phyloP scores from a whole-genome alignment of 2,888 invertebrate species.

The Labia minor region DNA sequence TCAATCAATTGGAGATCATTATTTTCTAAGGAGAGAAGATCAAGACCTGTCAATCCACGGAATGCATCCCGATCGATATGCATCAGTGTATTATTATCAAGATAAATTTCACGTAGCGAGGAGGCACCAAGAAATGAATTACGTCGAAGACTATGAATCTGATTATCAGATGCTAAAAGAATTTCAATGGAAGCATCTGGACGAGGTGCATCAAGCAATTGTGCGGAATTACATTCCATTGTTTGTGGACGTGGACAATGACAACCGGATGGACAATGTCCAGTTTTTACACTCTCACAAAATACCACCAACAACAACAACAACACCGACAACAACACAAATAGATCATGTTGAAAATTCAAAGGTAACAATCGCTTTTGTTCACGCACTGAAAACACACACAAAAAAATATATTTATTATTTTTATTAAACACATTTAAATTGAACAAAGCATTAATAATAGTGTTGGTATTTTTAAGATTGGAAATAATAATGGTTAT shows the following conservation, averaged over 20 bases:
- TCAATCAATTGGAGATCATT: background rate
- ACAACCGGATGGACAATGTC: background rate
- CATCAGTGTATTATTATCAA: background rate
- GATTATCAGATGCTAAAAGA: background rate
- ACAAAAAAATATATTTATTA: too few species aligned
- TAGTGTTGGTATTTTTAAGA: too few species aligned
- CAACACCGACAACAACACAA: too few species aligned
- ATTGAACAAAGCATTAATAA: too few species aligned
- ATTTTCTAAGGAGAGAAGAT: background rate
- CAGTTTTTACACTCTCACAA: too few species aligned
- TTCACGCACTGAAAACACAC: too few species aligned
- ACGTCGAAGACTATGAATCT: background rate
- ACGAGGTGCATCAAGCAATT: background rate
- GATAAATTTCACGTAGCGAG: background rate
- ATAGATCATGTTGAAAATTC: too few species aligned
- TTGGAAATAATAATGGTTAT: too few species aligned
- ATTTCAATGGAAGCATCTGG: background rate
- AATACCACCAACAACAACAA: too few species aligned
- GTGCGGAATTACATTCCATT: background rate
- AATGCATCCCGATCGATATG: background rate
- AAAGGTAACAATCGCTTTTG: too few species aligned
- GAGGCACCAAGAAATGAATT: background rate
- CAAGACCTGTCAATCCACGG: background rate
- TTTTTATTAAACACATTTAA: too few species aligned
- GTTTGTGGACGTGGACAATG: background rate